Evolutionary conservation across 2,888 invertebrate species (phyloP).

Genomic region (Syritta pipiens): DNA sequence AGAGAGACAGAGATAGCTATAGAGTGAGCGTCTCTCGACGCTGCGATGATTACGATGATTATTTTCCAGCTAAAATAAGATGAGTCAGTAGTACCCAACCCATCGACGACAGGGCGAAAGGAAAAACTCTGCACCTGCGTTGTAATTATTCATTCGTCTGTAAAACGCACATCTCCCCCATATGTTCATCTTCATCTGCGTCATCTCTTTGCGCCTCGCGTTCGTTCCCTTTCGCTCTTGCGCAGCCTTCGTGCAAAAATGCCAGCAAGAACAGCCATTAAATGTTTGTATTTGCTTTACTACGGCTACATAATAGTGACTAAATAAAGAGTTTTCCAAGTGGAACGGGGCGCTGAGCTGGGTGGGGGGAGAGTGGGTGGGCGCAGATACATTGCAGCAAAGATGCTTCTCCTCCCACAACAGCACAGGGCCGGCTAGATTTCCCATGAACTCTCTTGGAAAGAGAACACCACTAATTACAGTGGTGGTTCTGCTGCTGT

Average conservation of each 20-base stretch:
- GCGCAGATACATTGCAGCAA: conserved; percentile 5
- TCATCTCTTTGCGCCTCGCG: conserved; percentile 12
- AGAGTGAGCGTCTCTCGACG: conserved; percentile 4
- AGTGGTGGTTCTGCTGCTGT: conserved; percentile 17
- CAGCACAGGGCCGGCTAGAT: conserved; percentile 12
- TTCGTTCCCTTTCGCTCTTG: conserved; percentile 4
- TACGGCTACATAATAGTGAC: conserved; percentile 64
- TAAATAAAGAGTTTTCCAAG: conserved; percentile 65
- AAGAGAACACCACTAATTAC: conserved; percentile 58
- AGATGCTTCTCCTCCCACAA: conserved; percentile 57
- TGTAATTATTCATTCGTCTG: conserved; percentile 59
- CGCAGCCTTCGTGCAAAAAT: conserved; percentile 6
- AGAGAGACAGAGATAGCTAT: conserved; percentile 38
- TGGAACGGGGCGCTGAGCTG: conserved; percentile 34
- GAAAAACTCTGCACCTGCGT: conserved; percentile 65
- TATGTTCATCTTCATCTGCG: conserved; percentile 11
- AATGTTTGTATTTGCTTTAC: conserved; percentile 63
- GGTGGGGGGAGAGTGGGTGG: conserved; percentile 6
- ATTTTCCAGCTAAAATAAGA: conserved; percentile 35
- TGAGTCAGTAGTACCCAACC: conserved; percentile 60
- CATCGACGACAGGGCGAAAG: conserved; percentile 2
- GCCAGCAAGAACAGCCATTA: conserved; percentile 48
- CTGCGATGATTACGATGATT: conserved; percentile 39
- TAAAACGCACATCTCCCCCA: conserved; percentile 60
- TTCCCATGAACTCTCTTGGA: conserved; percentile 52